These are phyloP conservation scores for Siniperca undulata DNA, from an alignment of 2,797 vertebrate species.

Conservation along the genomic window DNA sequence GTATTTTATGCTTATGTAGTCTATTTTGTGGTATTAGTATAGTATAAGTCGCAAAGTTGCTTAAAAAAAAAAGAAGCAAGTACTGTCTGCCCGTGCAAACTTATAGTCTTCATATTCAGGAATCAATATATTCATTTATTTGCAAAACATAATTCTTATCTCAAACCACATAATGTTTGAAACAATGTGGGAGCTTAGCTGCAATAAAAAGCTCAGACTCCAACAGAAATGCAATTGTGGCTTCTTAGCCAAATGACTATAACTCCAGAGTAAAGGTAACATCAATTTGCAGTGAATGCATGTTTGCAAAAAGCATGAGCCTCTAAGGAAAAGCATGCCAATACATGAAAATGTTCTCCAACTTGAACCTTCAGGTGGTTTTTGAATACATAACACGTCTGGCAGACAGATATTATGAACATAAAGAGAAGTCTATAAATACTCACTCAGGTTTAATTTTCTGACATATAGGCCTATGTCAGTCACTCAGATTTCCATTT, in stretches of 20 bases:
- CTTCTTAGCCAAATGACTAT: slow-evolving; percentile 15
- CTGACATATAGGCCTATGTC: background rate
- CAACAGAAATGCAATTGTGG: background rate
- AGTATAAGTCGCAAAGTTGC: background rate
- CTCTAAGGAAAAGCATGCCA: slow-evolving; percentile 24
- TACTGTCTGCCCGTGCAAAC: background rate
- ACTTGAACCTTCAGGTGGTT: slow-evolving; percentile 36
- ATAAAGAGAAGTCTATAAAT: background rate
- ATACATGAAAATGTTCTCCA: slow-evolving; percentile 49
- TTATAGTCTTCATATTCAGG: background rate
- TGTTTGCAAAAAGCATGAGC: slow-evolving; percentile 10
- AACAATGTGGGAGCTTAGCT: background rate
- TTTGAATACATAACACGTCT: slow-evolving; percentile 17
- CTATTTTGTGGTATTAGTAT: background rate
- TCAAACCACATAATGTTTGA: background rate
- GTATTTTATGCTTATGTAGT: background rate
- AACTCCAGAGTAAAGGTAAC: slow-evolving; percentile 11
- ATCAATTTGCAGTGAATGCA: background rate
- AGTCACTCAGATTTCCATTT: background rate
- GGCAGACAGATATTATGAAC: slow-evolving; percentile 11
- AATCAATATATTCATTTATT: background rate
- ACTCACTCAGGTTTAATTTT: background rate
- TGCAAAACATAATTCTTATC: background rate
- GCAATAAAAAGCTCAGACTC: slow-evolving; percentile 25
- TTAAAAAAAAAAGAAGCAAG: background rate